Evolutionary conservation across 2,113 vertebrate genomes (phyloP).

Genomic region (human): GRCh38 chr6:161973001-161973500

Average conservation of each 20-base stretch:
- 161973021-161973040: background rate
- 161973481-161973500: constrained; percentile 63
- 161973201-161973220: fast-evolving
- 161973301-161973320: constrained; percentile 89
- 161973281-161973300: constrained; percentile 70
- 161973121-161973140: fast-evolving
- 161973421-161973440: constrained; percentile 77
- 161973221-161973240: background rate
- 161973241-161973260: constrained; percentile 80
- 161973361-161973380: constrained; percentile 89
- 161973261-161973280: constrained; percentile 80
- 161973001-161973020: background rate
- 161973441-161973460: background rate
- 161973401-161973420: constrained; percentile 94
- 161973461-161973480: constrained; percentile 55
- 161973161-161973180: background rate
- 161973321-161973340: constrained; percentile 86
- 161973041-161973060: background rate
- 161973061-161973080: background rate
- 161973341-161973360: constrained; percentile 90
- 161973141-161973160: background rate
- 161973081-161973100: background rate
- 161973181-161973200: fast-evolving
- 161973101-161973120: background rate
- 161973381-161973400: constrained; percentile 88